Conservation (phyloP, 2,797 vertebrate species). For the Neosilurus mollespiculum region DNA sequence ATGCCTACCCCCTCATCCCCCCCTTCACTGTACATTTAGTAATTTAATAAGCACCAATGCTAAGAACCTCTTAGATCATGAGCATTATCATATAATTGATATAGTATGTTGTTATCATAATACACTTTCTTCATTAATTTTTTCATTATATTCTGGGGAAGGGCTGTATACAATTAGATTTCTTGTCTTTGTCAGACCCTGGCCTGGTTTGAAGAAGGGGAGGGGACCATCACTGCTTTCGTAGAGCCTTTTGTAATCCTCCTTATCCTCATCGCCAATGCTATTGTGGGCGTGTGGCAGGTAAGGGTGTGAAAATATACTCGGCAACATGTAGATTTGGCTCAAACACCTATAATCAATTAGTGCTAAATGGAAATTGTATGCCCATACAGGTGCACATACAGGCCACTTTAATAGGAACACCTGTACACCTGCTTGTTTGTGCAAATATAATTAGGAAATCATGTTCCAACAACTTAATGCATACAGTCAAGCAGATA, state of each 20-base stretch:
- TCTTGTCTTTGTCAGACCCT: conserved; percentile 64
- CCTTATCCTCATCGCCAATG: conserved; percentile 80
- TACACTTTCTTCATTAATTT: background rate
- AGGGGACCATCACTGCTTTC: conserved; percentile 79
- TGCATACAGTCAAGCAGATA: background rate
- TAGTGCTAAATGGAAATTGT: background rate
- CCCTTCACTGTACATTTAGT: background rate
- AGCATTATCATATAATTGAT: conserved; percentile 13
- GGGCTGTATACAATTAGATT: background rate
- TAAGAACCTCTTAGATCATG: background rate
- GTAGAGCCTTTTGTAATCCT: conserved; percentile 82
- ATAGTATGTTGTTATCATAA: background rate
- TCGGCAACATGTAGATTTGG: background rate
- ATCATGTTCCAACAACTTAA: background rate
- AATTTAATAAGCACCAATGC: background rate
- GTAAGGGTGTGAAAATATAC: conserved; percentile 52
- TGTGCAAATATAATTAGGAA: background rate
- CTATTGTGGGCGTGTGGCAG: conserved; percentile 81
- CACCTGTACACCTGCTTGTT: background rate
- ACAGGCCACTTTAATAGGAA: background rate
- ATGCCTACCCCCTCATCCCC: background rate
- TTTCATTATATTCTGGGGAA: background rate
- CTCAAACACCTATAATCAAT: background rate
- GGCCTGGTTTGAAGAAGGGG: conserved; percentile 81
- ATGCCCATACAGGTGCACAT: background rate